Evolutionary conservation across 2,888 invertebrate genomes (phyloP).

Genomic region (Agriopis leucophaearia): DNA sequence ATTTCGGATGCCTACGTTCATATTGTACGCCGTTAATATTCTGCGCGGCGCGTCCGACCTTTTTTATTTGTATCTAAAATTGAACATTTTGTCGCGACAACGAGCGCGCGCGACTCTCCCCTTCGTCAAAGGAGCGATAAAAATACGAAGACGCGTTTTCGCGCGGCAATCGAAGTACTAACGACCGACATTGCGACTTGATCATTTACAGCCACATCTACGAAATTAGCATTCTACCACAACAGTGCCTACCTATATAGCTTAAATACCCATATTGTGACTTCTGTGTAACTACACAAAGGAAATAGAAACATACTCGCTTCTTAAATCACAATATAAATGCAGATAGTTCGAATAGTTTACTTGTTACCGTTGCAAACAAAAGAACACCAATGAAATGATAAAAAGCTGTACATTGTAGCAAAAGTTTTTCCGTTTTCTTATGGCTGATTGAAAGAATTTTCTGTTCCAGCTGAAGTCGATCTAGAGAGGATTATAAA

Average conservation of each 20-base stretch:
- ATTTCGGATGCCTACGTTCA: conserved; percentile 84
- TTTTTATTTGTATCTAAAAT: conserved; percentile 87
- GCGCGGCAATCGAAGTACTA: conserved; percentile 71
- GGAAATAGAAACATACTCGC: neutral
- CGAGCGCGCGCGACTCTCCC: conserved; percentile 76
- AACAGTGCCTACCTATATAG: neutral
- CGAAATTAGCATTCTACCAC: conserved; percentile 20
- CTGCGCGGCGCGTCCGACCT: conserved; percentile 84
- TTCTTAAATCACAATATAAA: neutral
- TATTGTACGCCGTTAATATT: conserved; percentile 86
- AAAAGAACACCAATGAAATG: conserved; percentile 41
- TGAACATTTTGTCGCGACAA: conserved; percentile 86
- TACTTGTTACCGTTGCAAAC: conserved; percentile 31
- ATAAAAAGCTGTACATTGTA: conserved; percentile 40
- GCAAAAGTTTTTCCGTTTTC: conserved; percentile 46
- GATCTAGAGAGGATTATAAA: conserved; percentile 49
- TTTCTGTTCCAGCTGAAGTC: conserved; percentile 47
- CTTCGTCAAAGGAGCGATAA: conserved; percentile 77
- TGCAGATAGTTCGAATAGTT: neutral
- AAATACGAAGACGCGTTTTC: conserved; percentile 73
- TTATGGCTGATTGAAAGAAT: conserved; percentile 54
- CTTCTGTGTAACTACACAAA: neutral
- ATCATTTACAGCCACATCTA: conserved; percentile 57
- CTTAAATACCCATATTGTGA: neutral
- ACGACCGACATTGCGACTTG: conserved; percentile 59